Evolutionary conservation across 37 sponge, comb jelly and placozoan species (phyloP), one percentile per base, ranked within the genome.

Genomic region (Eunapius fragilis): DNA sequence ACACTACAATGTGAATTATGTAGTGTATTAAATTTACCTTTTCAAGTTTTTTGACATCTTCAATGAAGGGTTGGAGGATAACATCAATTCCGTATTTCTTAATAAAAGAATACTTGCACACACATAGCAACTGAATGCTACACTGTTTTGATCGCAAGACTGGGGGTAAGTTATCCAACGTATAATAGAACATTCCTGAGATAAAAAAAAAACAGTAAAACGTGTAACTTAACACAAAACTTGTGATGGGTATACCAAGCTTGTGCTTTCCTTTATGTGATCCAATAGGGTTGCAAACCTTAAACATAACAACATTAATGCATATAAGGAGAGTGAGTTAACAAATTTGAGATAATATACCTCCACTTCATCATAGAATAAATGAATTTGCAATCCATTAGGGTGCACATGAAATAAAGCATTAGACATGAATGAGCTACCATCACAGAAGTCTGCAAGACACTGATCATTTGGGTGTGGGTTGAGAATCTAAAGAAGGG

Each of bases 331-430:
- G 41, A 41, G 6, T 41, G 3, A 41, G 3, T 9, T 41, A 41
- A 41, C 6, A 41, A 41, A 41, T 41, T 41, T 41, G 41, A 9
- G 3, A 41, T 41, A 41, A 41, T 41, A 41, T 41, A 41, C 76
- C 75, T 91, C 92, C 25, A 87, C 47, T 3, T 92, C 88, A 84
- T 87, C 92, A 74, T 85, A 92, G 58, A 85, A 92, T 31, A 87
- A 41, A 70, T 74, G 73, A 37, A 92, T 80, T 70, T 92, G 85
- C 50, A 92, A 49, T 35, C 81, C 83, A 33, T 58, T 67, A 6
- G 67, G 68, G 33, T 84, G 76, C 3, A 33, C 37, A 19, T 31
- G n/a, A 48, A 84, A 92, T 10, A 92, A 74, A 12, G 81, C 82
- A 74, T 87, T 81, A 27, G 68, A 19, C 38, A 37, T 80, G 77